Percentiles rank a stretch among this genome's conserved stretches.
phyloP scores from a whole-genome alignment of 2,113 vertebrate genomes.

The Oophaga pumilio region DNA sequence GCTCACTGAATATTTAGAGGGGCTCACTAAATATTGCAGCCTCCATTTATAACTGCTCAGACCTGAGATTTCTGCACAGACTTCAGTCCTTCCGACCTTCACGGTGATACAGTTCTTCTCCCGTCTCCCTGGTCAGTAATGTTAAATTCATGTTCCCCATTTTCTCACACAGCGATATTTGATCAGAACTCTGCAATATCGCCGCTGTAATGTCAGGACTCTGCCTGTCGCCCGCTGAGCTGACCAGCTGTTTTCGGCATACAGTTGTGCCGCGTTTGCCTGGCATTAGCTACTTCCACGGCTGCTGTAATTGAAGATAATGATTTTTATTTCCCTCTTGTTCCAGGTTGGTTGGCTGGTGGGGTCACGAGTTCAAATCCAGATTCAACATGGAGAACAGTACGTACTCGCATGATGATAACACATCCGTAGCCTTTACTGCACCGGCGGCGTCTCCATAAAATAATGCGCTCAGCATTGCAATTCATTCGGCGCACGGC shows the following conservation, averaged over 20 bases:
- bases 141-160: background rate
- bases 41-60: no score
- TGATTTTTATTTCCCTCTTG: slow-evolving; percentile 34
- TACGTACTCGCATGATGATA: slow-evolving; percentile 65
- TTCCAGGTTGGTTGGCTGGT: slow-evolving; percentile 88
- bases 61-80: background rate
- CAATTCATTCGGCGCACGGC: background rate
- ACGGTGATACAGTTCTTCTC: background rate
- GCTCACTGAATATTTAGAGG: no score
- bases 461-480: background rate
- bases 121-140: slow-evolving; percentile 9
- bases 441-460: background rate
- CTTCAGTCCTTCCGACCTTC: background rate
- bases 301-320: slow-evolving; percentile 13
- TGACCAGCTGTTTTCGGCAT: slow-evolving; percentile 52
- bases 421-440: background rate
- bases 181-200: slow-evolving; percentile 11
- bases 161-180: slow-evolving; percentile 10
- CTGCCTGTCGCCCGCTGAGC: slow-evolving; percentile 47
- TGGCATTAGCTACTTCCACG: slow-evolving; percentile 1
- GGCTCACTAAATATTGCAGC: no score
- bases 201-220: background rate
- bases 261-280: background rate
- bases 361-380: slow-evolving; percentile 86
- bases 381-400: slow-evolving; percentile 91